phyloP scores from a whole-genome alignment of 2,888 invertebrate species.

The Argyresthia goedartella region DNA sequence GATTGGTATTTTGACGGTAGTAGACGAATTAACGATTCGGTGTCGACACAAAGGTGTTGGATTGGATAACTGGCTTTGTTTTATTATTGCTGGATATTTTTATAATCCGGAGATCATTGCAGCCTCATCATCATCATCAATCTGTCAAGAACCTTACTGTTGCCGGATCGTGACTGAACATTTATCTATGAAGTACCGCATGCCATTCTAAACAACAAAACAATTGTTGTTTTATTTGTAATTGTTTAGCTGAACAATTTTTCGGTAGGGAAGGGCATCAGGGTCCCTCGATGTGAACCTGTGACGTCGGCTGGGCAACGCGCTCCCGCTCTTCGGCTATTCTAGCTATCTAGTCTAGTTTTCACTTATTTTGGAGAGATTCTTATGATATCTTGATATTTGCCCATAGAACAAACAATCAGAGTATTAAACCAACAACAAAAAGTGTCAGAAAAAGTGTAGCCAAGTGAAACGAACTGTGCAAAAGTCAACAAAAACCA shows the following conservation, averaged over 20 bases:
- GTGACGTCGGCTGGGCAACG: too few species aligned
- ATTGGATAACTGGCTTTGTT: background rate
- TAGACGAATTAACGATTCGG: background rate
- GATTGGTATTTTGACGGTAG: constrained; percentile 46
- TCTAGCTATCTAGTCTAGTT: background rate
- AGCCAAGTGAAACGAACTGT: background rate
- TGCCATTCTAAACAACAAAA: too few species aligned
- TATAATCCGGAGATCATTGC: background rate
- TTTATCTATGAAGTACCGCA: too few species aligned
- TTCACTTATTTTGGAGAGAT: background rate
- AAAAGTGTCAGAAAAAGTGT: background rate
- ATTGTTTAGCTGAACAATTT: too few species aligned
- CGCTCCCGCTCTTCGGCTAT: too few species aligned
- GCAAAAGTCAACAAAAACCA: background rate
- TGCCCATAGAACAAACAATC: background rate
- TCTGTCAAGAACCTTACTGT: too few species aligned
- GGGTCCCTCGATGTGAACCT: too few species aligned
- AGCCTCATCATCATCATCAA: too few species aligned
- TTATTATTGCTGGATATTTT: background rate
- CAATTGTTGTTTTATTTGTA: too few species aligned
- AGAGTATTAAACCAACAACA: background rate
- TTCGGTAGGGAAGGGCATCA: too few species aligned
- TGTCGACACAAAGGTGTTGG: background rate
- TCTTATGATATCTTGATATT: background rate
- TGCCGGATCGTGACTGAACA: too few species aligned